Conservation (phyloP, 2,797 vertebrate genomes). For the Sebastes cheni region DNA sequence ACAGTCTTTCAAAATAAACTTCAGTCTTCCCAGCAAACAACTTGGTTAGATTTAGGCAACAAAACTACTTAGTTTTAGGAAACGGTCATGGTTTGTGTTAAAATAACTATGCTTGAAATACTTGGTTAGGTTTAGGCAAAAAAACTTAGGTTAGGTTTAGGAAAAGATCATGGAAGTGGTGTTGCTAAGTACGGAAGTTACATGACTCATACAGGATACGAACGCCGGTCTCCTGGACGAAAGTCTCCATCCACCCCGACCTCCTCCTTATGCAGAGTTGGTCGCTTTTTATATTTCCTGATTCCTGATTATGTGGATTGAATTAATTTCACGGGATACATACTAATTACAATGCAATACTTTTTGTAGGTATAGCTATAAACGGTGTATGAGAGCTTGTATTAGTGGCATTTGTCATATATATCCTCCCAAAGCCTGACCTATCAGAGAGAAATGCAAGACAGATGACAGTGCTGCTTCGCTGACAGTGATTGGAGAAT, state of each 20-base stretch:
- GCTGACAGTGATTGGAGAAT: not conserved
- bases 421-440: not conserved
- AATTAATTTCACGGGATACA: not conserved
- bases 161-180: no score
- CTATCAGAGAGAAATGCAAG: not conserved
- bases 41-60: no score
- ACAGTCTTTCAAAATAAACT: not conserved
- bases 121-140: no score
- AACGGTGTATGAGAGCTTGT: not conserved
- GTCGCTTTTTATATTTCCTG: not conserved
- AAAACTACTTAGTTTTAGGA: no score
- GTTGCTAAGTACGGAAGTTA: no score
- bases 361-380: not conserved
- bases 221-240: not conserved
- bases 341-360: not conserved
- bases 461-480: not conserved
- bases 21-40: not conserved
- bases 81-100: no score
- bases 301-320: not conserved
- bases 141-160: no score
- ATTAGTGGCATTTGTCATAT: not conserved
- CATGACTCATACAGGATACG: not conserved
- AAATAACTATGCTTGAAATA: no score
- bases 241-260: not conserved
- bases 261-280: not conserved